Evolutionary conservation across 2,888 invertebrate species (phyloP).

Genomic region (Agrochola litura): DNA sequence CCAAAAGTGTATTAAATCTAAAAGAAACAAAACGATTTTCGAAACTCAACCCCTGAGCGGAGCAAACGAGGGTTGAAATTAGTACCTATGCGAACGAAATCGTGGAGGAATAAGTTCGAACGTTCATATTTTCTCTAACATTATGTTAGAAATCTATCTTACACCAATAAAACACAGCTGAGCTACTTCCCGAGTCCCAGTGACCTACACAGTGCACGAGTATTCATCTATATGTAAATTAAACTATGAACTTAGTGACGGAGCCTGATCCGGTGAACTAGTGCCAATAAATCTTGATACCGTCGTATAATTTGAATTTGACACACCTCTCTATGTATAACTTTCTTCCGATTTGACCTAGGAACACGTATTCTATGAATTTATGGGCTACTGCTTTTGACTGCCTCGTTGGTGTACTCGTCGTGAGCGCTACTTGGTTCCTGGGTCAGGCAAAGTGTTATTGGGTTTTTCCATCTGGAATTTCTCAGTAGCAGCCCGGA

Average conservation of each 20-base stretch:
- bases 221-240: conserved; percentile 61
- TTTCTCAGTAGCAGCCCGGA: neutral
- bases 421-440: too few relatives aligned
- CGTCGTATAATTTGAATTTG: conserved; percentile 43
- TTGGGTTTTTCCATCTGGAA: neutral
- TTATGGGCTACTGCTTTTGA: neutral
- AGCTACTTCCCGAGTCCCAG: conserved; percentile 45
- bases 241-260: conserved; percentile 39
- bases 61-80: neutral
- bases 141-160: conserved; percentile 9
- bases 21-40: neutral
- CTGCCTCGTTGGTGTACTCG: neutral
- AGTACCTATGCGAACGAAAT: neutral
- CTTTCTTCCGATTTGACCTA: conserved; percentile 49
- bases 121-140: neutral
- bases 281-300: conserved; percentile 27
- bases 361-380: conserved; percentile 15
- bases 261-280: conserved; percentile 25
- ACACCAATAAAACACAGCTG: conserved; percentile 14
- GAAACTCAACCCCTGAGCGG: neutral
- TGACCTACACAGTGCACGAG: conserved; percentile 43
- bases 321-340: conserved; percentile 19
- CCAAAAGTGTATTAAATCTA: neutral
- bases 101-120: neutral
- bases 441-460: too few relatives aligned